Percentiles rank a stretch among this genome's conserved stretches.
phyloP scores from a whole-genome alignment of 1,140 invertebrate genomes.

The Drepana arcuata region DNA sequence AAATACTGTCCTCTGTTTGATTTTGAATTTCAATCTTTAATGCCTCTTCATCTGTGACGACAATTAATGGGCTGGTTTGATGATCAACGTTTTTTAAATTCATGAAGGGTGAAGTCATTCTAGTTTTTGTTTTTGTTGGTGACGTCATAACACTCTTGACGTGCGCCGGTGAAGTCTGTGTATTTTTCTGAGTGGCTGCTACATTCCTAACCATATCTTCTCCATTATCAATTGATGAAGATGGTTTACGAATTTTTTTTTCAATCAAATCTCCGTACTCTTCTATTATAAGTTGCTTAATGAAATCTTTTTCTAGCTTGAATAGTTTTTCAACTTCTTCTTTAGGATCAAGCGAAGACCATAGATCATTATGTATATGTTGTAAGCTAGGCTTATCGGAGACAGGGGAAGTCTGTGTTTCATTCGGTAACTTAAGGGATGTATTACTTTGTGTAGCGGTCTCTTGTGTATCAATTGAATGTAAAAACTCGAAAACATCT shows the following conservation, averaged over 20 bases:
- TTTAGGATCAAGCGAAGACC: slow-evolving; percentile 36
- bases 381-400: slow-evolving; percentile 36
- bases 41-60: slow-evolving; percentile 29
- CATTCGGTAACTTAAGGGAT: slow-evolving; percentile 42
- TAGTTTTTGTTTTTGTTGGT: slow-evolving; percentile 49
- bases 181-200: slow-evolving; percentile 41
- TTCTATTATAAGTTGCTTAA: slow-evolving; percentile 54
- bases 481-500: slow-evolving; percentile 62
- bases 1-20: slow-evolving; percentile 45
- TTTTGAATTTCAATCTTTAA: no score
- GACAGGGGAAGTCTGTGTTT: slow-evolving; percentile 62
- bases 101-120: slow-evolving; percentile 54
- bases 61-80: slow-evolving; percentile 52
- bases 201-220: slow-evolving; percentile 27
- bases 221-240: slow-evolving; percentile 31
- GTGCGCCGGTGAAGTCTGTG: slow-evolving; percentile 63
- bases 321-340: slow-evolving; percentile 45
- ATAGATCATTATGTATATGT: slow-evolving; percentile 52
- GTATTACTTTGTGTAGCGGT: slow-evolving; percentile 50
- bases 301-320: slow-evolving; percentile 57
- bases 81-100: slow-evolving; percentile 32
- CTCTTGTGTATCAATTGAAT: slow-evolving; percentile 55
- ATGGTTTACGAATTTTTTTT: slow-evolving; percentile 46
- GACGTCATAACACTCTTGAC: slow-evolving; percentile 61
- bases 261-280: slow-evolving; percentile 52